Base-by-base conservation (phyloP, 2,113 vertebrate genomes). In the Pogonocichla stellata region DNA sequence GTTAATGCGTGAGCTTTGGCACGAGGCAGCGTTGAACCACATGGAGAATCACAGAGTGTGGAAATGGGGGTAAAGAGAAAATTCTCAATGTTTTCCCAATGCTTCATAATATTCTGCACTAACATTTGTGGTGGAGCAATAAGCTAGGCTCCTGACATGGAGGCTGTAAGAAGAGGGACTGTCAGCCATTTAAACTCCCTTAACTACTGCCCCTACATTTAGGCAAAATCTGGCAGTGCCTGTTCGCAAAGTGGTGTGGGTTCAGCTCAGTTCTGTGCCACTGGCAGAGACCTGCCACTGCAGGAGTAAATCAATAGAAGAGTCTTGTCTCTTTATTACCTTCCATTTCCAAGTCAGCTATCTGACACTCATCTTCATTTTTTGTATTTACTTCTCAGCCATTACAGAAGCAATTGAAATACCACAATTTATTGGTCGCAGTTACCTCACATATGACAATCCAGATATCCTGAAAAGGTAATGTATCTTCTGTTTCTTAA, bases 341-440 rank as follows among this genome's bases (percentile, higher is more conserved):
- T 50, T 85, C 65, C 33, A 5, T 64, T 87, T 84, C 45, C 73
- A 60, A 93, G 92, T 89, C 96, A 80, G 28, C 65, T 93, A 65
- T 93, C 95, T 97, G 77, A 89, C 42, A n/a, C 7, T 36, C 1
- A 4, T 47, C 24, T 67, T 54, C 0, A 6, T 3, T 48, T 74
- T 97, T 42, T 75, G 87, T 29, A 62, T 92, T 77, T 71, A 16
- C 78, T 92, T 90, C 92, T 57, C 96, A 99, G 99, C 98, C 31
- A 98, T 99, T 86, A 99, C 98, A 53, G 99, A 99, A 96, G 98
- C 98, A 94, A 99, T 99, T 24, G 99, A 99, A 97, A 99, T 99
- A n/a, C 99, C 99, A 3, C 99, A 99, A 94, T 99, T 99, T 70
- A 99, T 98, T 12, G 99, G 99, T 45, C 98, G 99, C 86, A 99